phyloP scores from a whole-genome alignment of 2,888 invertebrate genomes.

The Teleiodes luculella region DNA sequence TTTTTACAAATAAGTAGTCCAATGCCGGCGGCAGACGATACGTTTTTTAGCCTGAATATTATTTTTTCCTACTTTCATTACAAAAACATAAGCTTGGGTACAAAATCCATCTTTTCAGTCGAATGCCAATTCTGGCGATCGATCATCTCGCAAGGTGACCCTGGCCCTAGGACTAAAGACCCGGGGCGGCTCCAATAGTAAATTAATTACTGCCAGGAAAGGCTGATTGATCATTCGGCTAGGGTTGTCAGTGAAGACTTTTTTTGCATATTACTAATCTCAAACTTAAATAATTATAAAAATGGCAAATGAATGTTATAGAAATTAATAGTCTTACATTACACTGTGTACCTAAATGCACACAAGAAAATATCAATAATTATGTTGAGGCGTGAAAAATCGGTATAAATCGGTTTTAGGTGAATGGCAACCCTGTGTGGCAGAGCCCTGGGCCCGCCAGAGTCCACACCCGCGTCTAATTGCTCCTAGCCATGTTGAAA shows the following conservation, averaged over 20 bases:
- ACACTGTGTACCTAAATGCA: too few species aligned
- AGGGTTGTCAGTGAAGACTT: not conserved
- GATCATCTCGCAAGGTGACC: conserved; percentile 31
- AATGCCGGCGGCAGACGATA: conserved; percentile 1
- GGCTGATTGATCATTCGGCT: conserved; percentile 49
- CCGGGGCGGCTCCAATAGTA: conserved; percentile 34
- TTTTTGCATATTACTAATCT: not conserved
- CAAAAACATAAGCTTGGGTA: too few species aligned
- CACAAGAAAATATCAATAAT: not conserved
- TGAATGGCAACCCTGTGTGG: conserved; percentile 1
- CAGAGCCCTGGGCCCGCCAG: not conserved
- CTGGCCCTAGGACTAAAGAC: conserved; percentile 1
- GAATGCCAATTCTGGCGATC: conserved; percentile 31
- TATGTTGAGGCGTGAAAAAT: not conserved
- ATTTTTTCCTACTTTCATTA: too few species aligned
- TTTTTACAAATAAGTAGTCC: not conserved
- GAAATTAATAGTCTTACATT: too few species aligned
- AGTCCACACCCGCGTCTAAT: conserved; percentile 51
- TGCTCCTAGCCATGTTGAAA: conserved; percentile 47
- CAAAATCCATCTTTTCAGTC: conserved; percentile 13
- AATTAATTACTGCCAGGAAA: conserved; percentile 56
- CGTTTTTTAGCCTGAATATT: not conserved
- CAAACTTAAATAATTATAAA: too few species aligned
- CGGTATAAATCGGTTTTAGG: conserved; percentile 1
- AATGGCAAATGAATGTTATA: too few species aligned